Conservation (phyloP, 2,113 vertebrate genomes). For the Ibidorhyncha struthersii region DNA sequence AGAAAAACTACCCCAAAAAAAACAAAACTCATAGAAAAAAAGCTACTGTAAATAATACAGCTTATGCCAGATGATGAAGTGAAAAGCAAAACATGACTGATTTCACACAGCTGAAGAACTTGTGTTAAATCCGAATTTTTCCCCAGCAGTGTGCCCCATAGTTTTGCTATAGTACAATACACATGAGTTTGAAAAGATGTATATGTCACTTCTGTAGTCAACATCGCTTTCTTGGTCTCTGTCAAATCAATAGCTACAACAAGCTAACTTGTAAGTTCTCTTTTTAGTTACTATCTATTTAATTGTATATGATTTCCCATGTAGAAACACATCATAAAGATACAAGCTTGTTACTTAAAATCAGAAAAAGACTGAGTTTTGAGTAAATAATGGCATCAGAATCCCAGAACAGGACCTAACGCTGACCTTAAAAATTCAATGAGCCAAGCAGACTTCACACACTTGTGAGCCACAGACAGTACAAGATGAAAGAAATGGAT, state of each 20-base stretch:
- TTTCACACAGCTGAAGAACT: neutral
- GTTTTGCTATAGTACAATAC: neutral
- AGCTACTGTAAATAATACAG: neutral
- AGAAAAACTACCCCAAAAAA: neutral
- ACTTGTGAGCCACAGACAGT: neutral
- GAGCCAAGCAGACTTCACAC: neutral
- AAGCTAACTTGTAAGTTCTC: neutral
- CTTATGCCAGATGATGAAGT: neutral
- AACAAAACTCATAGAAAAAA: neutral
- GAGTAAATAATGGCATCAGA: neutral
- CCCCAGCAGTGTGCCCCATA: fast-evolving
- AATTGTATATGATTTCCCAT: neutral
- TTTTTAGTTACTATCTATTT: neutral
- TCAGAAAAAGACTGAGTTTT: neutral
- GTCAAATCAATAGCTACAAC: neutral
- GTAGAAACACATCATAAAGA: neutral
- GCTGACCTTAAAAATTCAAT: neutral
- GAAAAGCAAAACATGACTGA: neutral
- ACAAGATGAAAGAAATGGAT: neutral
- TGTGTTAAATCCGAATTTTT: neutral
- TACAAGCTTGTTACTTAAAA: neutral
- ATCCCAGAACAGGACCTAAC: neutral
- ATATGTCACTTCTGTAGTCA: neutral
- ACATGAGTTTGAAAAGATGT: neutral
- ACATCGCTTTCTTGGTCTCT: neutral